phyloP scores from a whole-genome alignment of 2,113 vertebrate genomes.

The Xenotilapia flavipinnis region DNA sequence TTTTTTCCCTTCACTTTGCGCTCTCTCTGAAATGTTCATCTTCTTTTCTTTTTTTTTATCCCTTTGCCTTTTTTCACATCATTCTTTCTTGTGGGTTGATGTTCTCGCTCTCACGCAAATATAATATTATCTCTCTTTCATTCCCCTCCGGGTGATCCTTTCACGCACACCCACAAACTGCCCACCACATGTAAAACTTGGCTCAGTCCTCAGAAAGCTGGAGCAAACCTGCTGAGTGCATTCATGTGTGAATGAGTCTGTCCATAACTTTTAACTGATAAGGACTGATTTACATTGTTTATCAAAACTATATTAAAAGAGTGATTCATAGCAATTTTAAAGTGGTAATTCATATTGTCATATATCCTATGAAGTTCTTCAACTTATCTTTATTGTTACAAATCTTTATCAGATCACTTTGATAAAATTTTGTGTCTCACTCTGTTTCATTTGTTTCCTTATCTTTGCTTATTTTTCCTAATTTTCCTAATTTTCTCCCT shows the following conservation, averaged over 20 bases:
- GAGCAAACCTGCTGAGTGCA: neutral
- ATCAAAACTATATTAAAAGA: neutral
- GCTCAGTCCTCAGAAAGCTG: neutral
- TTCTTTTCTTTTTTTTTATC: neutral
- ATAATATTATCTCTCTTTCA: neutral
- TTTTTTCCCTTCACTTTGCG: neutral
- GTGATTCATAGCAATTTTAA: neutral
- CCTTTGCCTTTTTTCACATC: neutral
- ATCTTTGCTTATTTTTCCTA: neutral
- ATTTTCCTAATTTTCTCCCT: neutral
- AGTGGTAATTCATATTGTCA: neutral
- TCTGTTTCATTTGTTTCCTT: neutral
- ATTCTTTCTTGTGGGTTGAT: neutral
- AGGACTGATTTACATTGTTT: neutral
- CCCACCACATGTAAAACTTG: slow-evolving; percentile 32
- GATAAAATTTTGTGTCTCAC: neutral
- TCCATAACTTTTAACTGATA: neutral
- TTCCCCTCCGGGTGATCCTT: neutral
- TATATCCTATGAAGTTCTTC: neutral
- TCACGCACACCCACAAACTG: neutral
- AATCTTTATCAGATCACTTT: neutral
- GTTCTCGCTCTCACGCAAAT: neutral
- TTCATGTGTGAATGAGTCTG: neutral
- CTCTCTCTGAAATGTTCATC: neutral
- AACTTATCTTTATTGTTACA: neutral